Evolutionary conservation across 2,113 vertebrate species (phyloP).

Genomic region (Pterocles gutturalis): DNA sequence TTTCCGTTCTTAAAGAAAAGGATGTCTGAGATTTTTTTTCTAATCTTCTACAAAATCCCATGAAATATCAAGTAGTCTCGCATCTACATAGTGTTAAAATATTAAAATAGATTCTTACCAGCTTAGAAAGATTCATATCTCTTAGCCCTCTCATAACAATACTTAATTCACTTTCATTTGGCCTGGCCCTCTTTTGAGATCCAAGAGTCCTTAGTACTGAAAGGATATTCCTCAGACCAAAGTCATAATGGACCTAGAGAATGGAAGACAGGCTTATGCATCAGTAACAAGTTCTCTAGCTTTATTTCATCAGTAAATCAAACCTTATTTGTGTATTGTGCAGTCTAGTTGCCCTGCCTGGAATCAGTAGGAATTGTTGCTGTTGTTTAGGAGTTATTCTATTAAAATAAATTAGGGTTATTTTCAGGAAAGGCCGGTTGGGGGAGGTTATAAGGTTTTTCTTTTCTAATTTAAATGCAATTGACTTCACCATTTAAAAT

Average conservation of each 20-base stretch:
- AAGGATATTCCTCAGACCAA: constrained; percentile 83
- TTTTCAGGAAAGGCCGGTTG: not conserved
- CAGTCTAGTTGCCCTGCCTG: not conserved
- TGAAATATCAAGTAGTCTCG: not conserved
- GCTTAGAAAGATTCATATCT: constrained; percentile 85
- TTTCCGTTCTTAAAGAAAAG: not conserved
- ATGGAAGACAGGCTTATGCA: not conserved
- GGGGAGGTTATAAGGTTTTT: not conserved
- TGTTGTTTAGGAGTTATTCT: not conserved
- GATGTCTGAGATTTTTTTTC: not conserved
- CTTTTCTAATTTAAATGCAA: not conserved
- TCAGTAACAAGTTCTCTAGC: not conserved
- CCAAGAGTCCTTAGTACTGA: constrained; percentile 83
- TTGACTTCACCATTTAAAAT: not conserved
- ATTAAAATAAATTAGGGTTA: not conserved
- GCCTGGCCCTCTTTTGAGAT: constrained; percentile 80
- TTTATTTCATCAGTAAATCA: not conserved
- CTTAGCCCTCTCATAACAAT: constrained; percentile 82
- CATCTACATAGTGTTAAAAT: not conserved
- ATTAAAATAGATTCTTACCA: constrained; percentile 67
- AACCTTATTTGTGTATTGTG: not conserved
- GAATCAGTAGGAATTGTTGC: not conserved
- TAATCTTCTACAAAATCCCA: not conserved
- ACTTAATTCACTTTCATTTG: constrained; percentile 78
- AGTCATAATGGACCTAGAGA: constrained; percentile 83